phyloP scores from a whole-genome alignment of 2,888 invertebrate species.

The Dolomedes plantarius region DNA sequence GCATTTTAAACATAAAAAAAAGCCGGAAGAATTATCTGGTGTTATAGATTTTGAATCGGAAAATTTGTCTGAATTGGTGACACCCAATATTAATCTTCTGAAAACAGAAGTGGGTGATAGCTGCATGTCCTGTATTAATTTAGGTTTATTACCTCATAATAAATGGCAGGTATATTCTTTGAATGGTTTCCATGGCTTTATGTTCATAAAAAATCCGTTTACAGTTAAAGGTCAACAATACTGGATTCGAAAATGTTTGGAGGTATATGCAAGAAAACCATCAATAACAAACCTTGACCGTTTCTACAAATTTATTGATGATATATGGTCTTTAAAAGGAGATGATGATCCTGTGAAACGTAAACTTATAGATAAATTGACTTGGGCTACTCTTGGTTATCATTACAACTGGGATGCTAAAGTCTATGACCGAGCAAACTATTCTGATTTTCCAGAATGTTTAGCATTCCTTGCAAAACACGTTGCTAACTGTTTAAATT shows the following conservation, averaged over 20 bases:
- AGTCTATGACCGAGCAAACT: conserved; percentile 78
- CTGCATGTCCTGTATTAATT: conserved; percentile 59
- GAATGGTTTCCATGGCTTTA: conserved; percentile 81
- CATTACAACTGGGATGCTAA: conserved; percentile 99
- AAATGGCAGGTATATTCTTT: conserved; percentile 83
- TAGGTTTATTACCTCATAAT: conserved; percentile 78
- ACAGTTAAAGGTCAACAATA: conserved; percentile 85
- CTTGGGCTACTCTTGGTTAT: conserved; percentile 98
- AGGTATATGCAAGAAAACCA: conserved; percentile 85
- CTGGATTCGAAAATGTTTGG: conserved; percentile 88
- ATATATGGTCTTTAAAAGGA: conserved; percentile 21
- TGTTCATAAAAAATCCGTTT: conserved; percentile 90
- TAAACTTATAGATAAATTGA: conserved; percentile 79
- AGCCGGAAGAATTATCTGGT: not conserved
- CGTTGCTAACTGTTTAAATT: conserved; percentile 51
- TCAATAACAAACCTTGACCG: conserved; percentile 77
- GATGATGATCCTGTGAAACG: not conserved
- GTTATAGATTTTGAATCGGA: not conserved
- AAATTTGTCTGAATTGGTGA: not conserved
- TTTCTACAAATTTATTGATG: conserved; percentile 29
- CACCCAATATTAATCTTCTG: not conserved
- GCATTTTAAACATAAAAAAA: not conserved
- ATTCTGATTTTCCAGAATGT: conserved; percentile 74
- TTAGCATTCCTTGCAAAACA: conserved; percentile 51
- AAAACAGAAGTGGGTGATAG: not conserved